Evolutionary conservation across 2,888 invertebrate genomes (phyloP).

Genomic region (Callimorpha dominula): DNA sequence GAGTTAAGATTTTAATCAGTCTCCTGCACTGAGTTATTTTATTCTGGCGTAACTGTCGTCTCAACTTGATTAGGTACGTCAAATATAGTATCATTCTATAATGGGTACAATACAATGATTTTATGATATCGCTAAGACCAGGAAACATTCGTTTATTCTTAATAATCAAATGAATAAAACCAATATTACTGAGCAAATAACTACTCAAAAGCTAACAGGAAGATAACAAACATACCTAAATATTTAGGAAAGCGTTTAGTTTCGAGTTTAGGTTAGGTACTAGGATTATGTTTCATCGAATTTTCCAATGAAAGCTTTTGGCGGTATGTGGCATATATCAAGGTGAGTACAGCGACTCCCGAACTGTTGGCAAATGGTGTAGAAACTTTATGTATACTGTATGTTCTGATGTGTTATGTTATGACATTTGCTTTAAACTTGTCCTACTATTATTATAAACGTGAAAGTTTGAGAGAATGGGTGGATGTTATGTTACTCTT

Average conservation of each 20-base stretch:
- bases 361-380: constrained; percentile 60
- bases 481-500: neutral
- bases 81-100: too few species aligned
- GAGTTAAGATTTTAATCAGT: too few species aligned
- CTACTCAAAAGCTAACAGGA: neutral
- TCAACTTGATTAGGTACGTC: too few species aligned
- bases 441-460: neutral
- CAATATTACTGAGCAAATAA: neutral
- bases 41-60: too few species aligned
- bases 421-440: constrained; percentile 30
- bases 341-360: constrained; percentile 33
- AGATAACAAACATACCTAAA: constrained; percentile 39
- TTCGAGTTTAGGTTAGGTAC: too few species aligned
- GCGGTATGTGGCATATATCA: constrained; percentile 60
- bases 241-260: constrained; percentile 43
- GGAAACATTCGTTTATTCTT: too few species aligned
- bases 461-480: neutral
- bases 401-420: constrained; percentile 45
- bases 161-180: too few species aligned
- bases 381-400: constrained; percentile 49
- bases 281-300: too few species aligned
- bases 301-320: constrained; percentile 51
- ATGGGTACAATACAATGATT: too few species aligned
- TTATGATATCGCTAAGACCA: too few species aligned
- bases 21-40: too few species aligned